These are phyloP conservation scores for Diplazon laetatorius DNA, from an alignment of 2,888 invertebrate species.

Conservation along the genomic window DNA sequence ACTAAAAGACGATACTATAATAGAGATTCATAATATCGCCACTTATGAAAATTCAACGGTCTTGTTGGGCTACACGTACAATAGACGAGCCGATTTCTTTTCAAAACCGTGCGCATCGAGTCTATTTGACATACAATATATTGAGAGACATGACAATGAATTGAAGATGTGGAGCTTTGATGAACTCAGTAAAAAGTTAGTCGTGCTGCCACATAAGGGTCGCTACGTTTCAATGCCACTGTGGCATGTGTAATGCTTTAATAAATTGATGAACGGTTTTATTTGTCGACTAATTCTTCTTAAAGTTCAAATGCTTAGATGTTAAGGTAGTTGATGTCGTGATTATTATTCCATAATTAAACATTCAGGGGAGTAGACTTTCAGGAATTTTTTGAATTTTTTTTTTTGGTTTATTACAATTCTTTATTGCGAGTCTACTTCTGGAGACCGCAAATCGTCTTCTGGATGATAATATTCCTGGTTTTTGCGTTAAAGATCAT, in stretches of 20 bases:
- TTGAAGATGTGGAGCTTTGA: background rate
- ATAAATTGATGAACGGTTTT: background rate
- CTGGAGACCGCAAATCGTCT: too few relatives aligned
- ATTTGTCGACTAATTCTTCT: background rate
- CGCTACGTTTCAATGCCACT: slow-evolving; percentile 5
- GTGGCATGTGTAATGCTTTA: slow-evolving; percentile 9
- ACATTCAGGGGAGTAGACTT: too few relatives aligned
- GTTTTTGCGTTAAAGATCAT: too few relatives aligned
- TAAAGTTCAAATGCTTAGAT: background rate
- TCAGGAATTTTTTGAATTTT: too few relatives aligned
- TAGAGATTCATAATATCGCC: slow-evolving; percentile 21
- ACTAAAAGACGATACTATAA: slow-evolving; percentile 8
- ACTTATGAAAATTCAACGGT: slow-evolving; percentile 10
- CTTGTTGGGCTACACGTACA: slow-evolving; percentile 13
- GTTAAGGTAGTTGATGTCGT: too few relatives aligned
- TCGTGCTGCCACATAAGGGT: slow-evolving; percentile 7
- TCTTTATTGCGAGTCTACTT: too few relatives aligned
- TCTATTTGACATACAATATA: slow-evolving; percentile 14
- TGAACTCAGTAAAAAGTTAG: slow-evolving; percentile 4
- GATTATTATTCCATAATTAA: background rate
- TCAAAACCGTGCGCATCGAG: slow-evolving; percentile 11
- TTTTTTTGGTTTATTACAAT: too few relatives aligned
- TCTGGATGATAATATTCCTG: too few relatives aligned
- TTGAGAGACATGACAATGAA: slow-evolving; percentile 4
- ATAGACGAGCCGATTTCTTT: slow-evolving; percentile 5